Conservation (phyloP, 2,797 vertebrate species). For the Ibycter americanus region DNA sequence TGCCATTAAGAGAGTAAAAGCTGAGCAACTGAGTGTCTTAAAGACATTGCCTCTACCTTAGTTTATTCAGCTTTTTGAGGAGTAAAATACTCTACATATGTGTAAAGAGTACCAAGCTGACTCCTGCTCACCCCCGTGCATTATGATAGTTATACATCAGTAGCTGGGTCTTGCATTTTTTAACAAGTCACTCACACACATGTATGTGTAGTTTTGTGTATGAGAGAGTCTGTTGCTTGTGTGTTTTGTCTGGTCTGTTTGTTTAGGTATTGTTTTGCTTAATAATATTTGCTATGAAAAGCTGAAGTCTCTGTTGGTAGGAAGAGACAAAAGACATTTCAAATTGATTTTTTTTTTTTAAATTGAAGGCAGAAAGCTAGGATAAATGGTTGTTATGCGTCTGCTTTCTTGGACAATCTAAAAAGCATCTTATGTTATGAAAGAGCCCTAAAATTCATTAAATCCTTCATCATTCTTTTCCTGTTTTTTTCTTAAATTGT, state of each 20-base stretch:
- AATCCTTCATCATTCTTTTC: background rate
- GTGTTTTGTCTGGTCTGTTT: background rate
- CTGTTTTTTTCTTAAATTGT: rapidly evolving
- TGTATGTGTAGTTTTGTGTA: background rate
- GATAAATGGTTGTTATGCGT: background rate
- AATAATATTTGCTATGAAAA: background rate
- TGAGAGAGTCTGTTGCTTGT: background rate
- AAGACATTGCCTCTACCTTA: background rate
- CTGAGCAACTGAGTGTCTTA: background rate
- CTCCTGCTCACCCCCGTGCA: background rate
- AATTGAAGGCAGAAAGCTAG: background rate
- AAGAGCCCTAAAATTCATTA: background rate
- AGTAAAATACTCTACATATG: background rate
- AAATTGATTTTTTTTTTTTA: background rate
- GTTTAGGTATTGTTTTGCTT: background rate
- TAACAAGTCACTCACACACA: background rate
- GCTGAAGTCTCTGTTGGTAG: background rate
- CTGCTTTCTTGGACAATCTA: background rate
- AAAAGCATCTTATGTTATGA: background rate
- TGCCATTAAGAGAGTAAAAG: background rate
- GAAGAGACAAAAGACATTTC: background rate
- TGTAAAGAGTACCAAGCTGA: background rate
- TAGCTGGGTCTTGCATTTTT: background rate
- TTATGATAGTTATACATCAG: background rate
- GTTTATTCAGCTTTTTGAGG: background rate